Conservation (phyloP, 2,888 invertebrate genomes). For the Meandrusa payeni region DNA sequence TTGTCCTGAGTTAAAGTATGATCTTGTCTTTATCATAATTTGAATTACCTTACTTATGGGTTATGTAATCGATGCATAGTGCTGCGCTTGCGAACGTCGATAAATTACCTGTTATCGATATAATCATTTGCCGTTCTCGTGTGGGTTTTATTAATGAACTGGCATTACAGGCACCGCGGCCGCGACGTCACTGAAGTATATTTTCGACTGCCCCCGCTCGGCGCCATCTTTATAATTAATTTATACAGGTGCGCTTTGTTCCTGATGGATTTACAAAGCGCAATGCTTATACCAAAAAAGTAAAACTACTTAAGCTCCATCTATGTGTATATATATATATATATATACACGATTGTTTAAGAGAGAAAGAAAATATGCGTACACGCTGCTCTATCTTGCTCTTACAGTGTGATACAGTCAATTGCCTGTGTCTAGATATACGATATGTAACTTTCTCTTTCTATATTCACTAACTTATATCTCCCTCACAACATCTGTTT, state of each 20-base stretch:
- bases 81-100: conserved; percentile 11
- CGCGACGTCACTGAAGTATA: conserved; percentile 22
- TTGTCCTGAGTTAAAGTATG: too few relatives aligned
- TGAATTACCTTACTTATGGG: conserved; percentile 2
- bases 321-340: too few relatives aligned
- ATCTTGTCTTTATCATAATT: conserved; percentile 3
- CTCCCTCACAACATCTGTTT: too few relatives aligned
- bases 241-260: conserved; percentile 16
- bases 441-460: too few relatives aligned
- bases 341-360: too few relatives aligned
- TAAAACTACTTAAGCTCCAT: too few relatives aligned
- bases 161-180: conserved; percentile 19
- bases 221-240: conserved; percentile 17
- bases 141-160: conserved; percentile 26
- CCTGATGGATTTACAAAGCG: neutral
- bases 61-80: conserved; percentile 6
- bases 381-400: too few relatives aligned
- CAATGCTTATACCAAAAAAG: too few relatives aligned
- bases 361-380: too few relatives aligned
- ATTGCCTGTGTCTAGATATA: too few relatives aligned
- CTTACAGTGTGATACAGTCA: too few relatives aligned
- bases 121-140: conserved; percentile 11
- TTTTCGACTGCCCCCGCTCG: conserved; percentile 18
- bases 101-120: conserved; percentile 20
- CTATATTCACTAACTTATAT: too few relatives aligned